Base-by-base conservation (phyloP, 2,888 invertebrate genomes). In the Drosophila anceps region DNA sequence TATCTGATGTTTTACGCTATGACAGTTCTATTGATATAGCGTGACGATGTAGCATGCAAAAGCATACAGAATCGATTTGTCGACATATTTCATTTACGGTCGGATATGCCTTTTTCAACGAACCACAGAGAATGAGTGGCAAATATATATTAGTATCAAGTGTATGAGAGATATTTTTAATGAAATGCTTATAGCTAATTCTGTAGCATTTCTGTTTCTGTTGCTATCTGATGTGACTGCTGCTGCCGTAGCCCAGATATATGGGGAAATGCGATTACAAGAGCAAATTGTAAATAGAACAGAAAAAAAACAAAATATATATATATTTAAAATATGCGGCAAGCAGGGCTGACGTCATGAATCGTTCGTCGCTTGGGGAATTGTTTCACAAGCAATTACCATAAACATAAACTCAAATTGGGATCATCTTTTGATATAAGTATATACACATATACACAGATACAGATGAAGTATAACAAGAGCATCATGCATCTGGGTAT, bases 331-430 rank as follows among this genome's bases (percentile, higher is more conserved):
- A 64, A 39, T 48, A 71, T 76, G 44, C 53, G 55, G 37, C 18
- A n/a, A 20, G 20, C 15, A 55, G 48, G 57, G 53, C 43, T 87
- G 70, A 55, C 77, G 74, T 67, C 81, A 81, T 69, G 67, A 73
- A 43, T 44, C 48, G 51, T 44, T 67, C 51, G 31, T 41, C 61
- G 44, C 27, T 46, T 9, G 29, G 7, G 15, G 67, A 86, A 73
- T 83, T 76, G 75, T 79, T 88, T 82, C 82, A 80, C 82, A 90
- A 76, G 88, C 74, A 76, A 90, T 89, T 91, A 85, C 69, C 83
- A 79, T 85, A 90, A 91, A 90, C 88, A 90, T 83, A 71, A 88
- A 81, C 78, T 79, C 60, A 62, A 90, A 91, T 89, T 82, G 75
- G 79, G 73, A 79, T 73, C 82, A 90, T 73, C 76, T 79, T 57